Evolutionary conservation across 2,888 invertebrate genomes (phyloP), one percentile per base, ranked within the genome.

Genomic region (Heterodera filipjevi): DNA sequence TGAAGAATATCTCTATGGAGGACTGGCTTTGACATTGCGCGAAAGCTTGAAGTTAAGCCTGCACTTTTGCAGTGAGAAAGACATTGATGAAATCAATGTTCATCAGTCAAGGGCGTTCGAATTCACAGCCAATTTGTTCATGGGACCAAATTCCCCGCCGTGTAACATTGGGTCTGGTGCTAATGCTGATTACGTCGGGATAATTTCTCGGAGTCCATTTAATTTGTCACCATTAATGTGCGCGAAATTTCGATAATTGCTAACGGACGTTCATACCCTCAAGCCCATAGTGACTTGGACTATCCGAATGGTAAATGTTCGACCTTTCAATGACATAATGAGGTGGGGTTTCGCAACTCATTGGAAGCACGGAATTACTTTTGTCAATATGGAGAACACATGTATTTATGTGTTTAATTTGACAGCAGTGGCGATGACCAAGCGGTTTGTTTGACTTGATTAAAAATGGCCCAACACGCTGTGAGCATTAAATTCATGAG

Each of bases 361-460:
- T 35, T 30, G 16, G 73, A 73, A 27, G n/a, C 59, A 73, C n/a
- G 73, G 73, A 1, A 73, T 73, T 8, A 71, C 71, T 14, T 30
- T 30, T 5, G 10, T 8, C 71, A 71, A 30, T 71, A 10, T 32
- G 71, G 1, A 71, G 1, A 12, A 66, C 53, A 2, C 66, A 70
- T 39, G 64, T 5, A 76, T 76, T 22, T 76, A 70, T 33, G 76
- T 76, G n/a, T 76, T 70, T 30, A 76, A 76, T 70, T 14, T 76
- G 71, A 76, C 76, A 76, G 33, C 49, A 64, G 64, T 30, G 64
- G 53, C 12, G 76, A 76, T n/a, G 71, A 76, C n/a, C 64, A 76
- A 16, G 71, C 44, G 49, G 66, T 12, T 8, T 27, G 27, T 76
- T 76, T 22, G 71, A 70, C 35, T 77, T 76, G 33, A 76, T 76